Base-by-base conservation (phyloP, 2,113 vertebrate species). In the Thalassoma bifasciatum region DNA sequence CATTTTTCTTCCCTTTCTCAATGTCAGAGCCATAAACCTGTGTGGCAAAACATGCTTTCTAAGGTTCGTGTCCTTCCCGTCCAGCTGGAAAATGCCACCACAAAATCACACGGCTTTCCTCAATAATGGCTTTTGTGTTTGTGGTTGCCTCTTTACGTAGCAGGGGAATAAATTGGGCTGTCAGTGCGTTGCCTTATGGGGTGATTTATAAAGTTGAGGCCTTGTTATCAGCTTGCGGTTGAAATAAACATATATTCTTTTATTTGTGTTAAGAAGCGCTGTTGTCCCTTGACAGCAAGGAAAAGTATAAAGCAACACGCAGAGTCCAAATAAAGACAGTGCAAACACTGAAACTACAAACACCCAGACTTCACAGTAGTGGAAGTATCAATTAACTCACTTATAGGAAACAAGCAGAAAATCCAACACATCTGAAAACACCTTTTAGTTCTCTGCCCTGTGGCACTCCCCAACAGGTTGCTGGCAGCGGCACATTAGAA, bases 401-500 rank as follows among this genome's bases (percentile, higher is more conserved):
- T n/a, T 52, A 77, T 6, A 19, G 21, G 36, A 73, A 79, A 21
- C 52, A 51, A 47, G 22, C 66, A 26, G 65, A 30, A 66, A 72
- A 82, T 50, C 53, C 40, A 78, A 44, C 16, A 10, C 17, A 49
- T 30, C 19, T 46, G 23, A 73, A 72, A 64, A 58, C 12, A 40
- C n/a, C 46, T 63, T 26, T 52, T 17, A 54, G 64, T 61, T 73
- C 36, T 10, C 42, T 3, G 22, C 59, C 57, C 21, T 10, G 46
- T 53, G 53, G 38, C 67, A 0, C 47, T 46, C 13, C 13, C 65
- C 77, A 65, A 73, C 86, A 75, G 78, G 81, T 86, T 80, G 60
- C 67, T 24, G 49, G 58, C 72, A 69, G 70, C 24, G 14, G 38
- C 61, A 42, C 85, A 85, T 90, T 89, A 85, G 62, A 86, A 92